Conservation (phyloP, 1,140 invertebrate genomes). For the Brachionus koreanus region DNA sequence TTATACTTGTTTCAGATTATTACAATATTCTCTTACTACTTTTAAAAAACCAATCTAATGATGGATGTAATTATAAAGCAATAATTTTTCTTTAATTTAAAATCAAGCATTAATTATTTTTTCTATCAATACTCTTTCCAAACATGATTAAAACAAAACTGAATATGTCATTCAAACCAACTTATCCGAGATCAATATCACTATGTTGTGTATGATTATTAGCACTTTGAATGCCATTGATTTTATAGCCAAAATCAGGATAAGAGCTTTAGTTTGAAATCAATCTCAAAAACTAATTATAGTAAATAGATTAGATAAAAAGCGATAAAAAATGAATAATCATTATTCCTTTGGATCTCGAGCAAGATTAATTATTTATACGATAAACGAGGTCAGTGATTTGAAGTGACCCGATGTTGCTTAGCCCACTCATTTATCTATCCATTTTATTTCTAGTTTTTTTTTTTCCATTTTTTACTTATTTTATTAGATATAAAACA, state of each 20-base stretch:
- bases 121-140: background rate
- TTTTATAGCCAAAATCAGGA: background rate
- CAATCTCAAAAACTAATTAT: constrained; percentile 3
- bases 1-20: background rate
- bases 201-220: background rate
- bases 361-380: background rate
- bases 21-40: background rate
- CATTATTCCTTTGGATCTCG: background rate
- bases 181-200: background rate
- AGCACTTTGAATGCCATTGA: background rate
- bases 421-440: background rate
- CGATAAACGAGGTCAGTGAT: background rate
- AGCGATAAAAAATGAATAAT: constrained; percentile 9
- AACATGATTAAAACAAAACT: background rate
- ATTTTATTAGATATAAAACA: background rate
- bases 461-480: background rate
- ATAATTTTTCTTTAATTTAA: background rate
- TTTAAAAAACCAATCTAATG: background rate
- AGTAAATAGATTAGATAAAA: constrained; percentile 4
- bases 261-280: background rate
- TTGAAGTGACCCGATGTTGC: background rate
- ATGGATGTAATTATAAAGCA: background rate
- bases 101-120: background rate
- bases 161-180: background rate
- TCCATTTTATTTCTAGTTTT: background rate